A percentile compares a stretch with the other conserved stretches of the same genome.
Conservation (phyloP, 1,140 invertebrate species). For the Dreissena polymorpha region DNA sequence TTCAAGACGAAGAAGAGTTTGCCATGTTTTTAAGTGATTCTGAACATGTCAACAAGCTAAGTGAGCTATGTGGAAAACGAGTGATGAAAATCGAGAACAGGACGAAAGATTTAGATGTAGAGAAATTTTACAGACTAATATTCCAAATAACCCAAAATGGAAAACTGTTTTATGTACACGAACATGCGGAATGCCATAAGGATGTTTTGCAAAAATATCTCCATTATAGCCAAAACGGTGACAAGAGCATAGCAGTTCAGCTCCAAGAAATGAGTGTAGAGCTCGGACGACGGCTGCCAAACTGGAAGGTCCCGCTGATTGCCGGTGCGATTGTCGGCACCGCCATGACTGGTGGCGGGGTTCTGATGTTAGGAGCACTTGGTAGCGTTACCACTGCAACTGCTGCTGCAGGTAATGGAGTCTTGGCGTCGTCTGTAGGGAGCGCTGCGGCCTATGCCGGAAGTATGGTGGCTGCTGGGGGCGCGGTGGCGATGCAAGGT, state of each 20-base stretch:
- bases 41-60: background rate
- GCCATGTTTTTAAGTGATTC: background rate
- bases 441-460: background rate
- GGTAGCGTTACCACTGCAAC: background rate
- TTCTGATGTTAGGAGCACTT: background rate
- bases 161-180: background rate
- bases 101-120: background rate
- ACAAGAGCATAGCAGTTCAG: background rate
- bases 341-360: background rate
- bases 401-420: background rate
- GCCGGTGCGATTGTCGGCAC: background rate
- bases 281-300: background rate
- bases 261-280: background rate
- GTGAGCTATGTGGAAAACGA: conserved; percentile 8
- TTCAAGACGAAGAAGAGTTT: conserved; percentile 16
- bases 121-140: background rate
- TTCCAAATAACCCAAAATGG: background rate
- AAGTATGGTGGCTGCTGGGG: background rate
- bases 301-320: background rate
- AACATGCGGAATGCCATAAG: background rate
- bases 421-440: background rate
- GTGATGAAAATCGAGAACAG: conserved; percentile 13
- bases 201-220: background rate
- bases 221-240: conserved; percentile 6
- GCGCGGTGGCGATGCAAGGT: background rate